These are phyloP conservation scores for Choristoneura fumiferana DNA, from an alignment of 1,140 invertebrate species.

Conservation along the genomic window DNA sequence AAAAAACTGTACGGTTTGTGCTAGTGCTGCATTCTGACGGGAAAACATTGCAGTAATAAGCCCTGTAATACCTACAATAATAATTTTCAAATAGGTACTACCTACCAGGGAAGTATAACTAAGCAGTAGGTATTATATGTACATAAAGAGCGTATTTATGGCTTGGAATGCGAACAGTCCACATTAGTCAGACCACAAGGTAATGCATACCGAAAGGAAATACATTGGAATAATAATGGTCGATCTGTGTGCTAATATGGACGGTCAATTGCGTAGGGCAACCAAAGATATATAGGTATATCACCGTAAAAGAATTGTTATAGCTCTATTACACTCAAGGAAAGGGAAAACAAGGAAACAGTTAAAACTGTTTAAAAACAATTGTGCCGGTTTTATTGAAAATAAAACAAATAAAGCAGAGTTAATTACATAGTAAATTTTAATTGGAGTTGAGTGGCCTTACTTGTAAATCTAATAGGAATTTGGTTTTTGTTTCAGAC, in stretches of 20 bases:
- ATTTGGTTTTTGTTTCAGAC: no score
- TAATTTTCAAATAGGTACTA: no score
- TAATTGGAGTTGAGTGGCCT: not conserved
- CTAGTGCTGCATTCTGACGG: no score
- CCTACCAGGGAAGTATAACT: no score
- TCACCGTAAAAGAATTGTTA: not conserved
- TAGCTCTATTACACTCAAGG: not conserved
- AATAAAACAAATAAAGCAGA: not conserved
- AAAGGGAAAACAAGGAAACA: no score
- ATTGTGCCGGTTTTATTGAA: no score
- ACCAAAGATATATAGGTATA: not conserved
- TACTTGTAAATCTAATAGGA: no score
- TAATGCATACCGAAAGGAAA: conserved; percentile 23
- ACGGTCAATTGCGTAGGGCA: not conserved
- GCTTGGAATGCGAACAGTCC: conserved; percentile 7
- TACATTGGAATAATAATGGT: conserved; percentile 24
- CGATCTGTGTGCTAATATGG: conserved; percentile 26
- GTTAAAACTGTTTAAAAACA: no score
- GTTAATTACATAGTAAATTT: not conserved
- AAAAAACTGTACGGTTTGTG: no score
- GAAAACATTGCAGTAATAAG: no score
- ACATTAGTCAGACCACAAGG: conserved; percentile 9
- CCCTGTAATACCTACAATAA: no score
- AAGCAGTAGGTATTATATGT: no score
- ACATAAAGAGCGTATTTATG: not conserved